Evolutionary conservation across 2,113 vertebrate species (phyloP).

Genomic region (Indri indri): DNA sequence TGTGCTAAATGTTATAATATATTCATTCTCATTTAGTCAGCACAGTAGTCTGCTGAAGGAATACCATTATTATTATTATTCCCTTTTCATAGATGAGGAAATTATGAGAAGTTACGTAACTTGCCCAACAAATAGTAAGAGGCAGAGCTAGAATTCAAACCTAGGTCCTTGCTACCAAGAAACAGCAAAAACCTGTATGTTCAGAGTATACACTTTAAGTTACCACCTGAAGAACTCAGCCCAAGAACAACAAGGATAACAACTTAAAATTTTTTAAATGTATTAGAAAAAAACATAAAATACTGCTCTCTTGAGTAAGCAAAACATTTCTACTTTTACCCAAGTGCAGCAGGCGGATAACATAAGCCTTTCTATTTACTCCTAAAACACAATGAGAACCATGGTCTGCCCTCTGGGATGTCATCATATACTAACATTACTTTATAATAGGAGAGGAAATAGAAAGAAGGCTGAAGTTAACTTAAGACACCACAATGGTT

Average conservation of each 20-base stretch:
- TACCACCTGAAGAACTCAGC: neutral
- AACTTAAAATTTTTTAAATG: neutral
- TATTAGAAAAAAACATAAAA: neutral
- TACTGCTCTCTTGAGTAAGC: neutral
- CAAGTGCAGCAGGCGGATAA: slow-evolving; percentile 14
- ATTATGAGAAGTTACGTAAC: neutral
- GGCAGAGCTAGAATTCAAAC: neutral
- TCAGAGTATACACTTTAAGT: neutral
- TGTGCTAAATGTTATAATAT: neutral
- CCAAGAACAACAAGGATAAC: neutral
- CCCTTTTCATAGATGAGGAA: neutral
- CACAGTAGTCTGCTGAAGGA: neutral
- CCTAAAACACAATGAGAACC: neutral
- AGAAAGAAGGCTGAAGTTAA: neutral
- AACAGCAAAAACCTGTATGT: neutral
- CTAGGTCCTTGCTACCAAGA: neutral
- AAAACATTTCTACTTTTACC: neutral
- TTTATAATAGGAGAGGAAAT: slow-evolving; percentile 21
- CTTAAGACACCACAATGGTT: neutral
- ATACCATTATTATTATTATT: too few relatives aligned
- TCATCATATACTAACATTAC: neutral
- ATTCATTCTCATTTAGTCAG: neutral
- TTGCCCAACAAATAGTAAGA: neutral
- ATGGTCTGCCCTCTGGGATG: neutral
- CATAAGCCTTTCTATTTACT: neutral